phyloP scores from a whole-genome alignment of 2,888 invertebrate genomes.

The Pachliopta kotzebuea region DNA sequence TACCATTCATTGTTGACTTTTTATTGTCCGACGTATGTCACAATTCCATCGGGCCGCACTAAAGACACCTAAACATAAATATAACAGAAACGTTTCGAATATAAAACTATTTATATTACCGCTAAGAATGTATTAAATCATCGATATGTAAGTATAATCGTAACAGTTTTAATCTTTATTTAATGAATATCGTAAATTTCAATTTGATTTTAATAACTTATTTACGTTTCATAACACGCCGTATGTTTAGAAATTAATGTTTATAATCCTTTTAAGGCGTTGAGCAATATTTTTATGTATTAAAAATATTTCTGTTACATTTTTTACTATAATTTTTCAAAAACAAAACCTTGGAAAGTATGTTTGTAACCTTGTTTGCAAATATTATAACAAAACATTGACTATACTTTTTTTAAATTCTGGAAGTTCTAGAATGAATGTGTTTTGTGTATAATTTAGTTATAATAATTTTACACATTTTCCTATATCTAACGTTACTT shows the following conservation, averaged over 20 bases:
- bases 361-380: not conserved
- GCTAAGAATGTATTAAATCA: conserved; percentile 68
- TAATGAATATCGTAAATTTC: conserved; percentile 74
- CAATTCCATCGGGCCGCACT: conserved; percentile 64
- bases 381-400: too few species aligned
- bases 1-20: conserved; percentile 68
- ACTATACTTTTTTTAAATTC: too few species aligned
- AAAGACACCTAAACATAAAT: conserved; percentile 58
- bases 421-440: too few species aligned
- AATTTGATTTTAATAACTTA: conserved; percentile 76
- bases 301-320: conserved; percentile 40
- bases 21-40: conserved; percentile 70
- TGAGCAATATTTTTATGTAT: conserved; percentile 43
- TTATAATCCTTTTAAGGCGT: conserved; percentile 51
- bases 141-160: conserved; percentile 42
- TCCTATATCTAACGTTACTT: too few species aligned
- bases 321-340: conserved; percentile 1
- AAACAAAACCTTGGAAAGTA: conserved; percentile 13
- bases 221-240: conserved; percentile 55
- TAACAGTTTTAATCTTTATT: conserved; percentile 66
- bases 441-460: too few species aligned
- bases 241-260: conserved; percentile 58
- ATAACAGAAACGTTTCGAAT: conserved; percentile 61
- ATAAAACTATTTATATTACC: conserved; percentile 58
- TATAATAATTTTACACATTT: too few species aligned